Conservation (phyloP, 2,113 vertebrate genomes). For the Mola mola region DNA sequence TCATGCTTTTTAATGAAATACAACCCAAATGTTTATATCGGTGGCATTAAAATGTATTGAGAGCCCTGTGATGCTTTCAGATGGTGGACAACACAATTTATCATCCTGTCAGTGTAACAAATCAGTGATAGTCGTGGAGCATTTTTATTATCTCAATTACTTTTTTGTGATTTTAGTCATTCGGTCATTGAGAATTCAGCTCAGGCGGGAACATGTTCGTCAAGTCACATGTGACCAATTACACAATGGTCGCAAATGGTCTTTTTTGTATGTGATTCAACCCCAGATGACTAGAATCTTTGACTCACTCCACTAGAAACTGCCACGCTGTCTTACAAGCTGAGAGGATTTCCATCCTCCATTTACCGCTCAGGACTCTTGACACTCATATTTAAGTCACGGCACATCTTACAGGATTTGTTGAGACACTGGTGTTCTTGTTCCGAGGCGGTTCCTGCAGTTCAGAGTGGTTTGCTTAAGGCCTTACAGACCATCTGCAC, state of each 20-base stretch:
- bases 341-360: constrained; percentile 22
- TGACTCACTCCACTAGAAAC: constrained; percentile 48
- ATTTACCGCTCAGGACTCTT: constrained; percentile 2
- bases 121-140: too few species aligned
- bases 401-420: constrained; percentile 7
- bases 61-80: too few species aligned
- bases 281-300: constrained; percentile 18
- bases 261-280: constrained; percentile 33
- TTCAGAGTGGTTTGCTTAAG: constrained; percentile 27
- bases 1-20: too few species aligned
- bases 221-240: background rate
- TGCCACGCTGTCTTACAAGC: constrained; percentile 10
- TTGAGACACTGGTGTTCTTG: constrained; percentile 64
- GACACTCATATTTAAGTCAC: constrained; percentile 24
- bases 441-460: constrained; percentile 37
- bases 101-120: background rate
- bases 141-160: background rate
- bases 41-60: too few species aligned
- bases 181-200: too few species aligned
- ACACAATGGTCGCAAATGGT: background rate
- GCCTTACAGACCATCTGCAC: constrained; percentile 44
- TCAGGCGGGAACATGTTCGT: background rate
- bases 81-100: too few species aligned
- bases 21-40: too few species aligned
- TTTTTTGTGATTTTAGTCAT: background rate